Conservation (phyloP, 2,113 vertebrate species). For the Pelobates fuscus region DNA sequence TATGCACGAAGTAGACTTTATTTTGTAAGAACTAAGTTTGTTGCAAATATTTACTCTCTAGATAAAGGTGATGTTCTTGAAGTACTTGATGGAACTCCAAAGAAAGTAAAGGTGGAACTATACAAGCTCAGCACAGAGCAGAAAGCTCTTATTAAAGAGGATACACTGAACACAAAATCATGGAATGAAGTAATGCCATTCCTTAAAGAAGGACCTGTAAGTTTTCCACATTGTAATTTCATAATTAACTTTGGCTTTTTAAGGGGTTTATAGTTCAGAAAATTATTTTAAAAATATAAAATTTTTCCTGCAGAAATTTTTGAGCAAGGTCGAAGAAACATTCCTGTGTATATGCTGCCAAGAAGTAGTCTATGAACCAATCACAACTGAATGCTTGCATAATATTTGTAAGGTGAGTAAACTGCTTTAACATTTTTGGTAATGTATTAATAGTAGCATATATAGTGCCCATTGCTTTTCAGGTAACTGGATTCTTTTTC, state of each 20-base stretch:
- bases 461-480: no score
- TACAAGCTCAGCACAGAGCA: conserved; percentile 86
- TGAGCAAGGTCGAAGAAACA: conserved; percentile 89
- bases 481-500: no score
- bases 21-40: no score
- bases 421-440: no score
- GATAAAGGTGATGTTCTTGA: not conserved
- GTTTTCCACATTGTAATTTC: not conserved
- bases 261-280: no score
- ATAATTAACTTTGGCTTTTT: not conserved
- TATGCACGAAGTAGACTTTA: not conserved
- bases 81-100: conserved; percentile 61
- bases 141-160: conserved; percentile 81
- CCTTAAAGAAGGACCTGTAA: conserved; percentile 86
- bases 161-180: conserved; percentile 85
- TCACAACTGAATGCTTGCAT: conserved; percentile 94
- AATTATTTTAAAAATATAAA: no score
- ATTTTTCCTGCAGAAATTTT: conserved; percentile 77
- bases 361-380: conserved; percentile 87
- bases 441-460: no score
- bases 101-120: conserved; percentile 86
- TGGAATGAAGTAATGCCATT: conserved; percentile 88
- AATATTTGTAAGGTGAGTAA: conserved; percentile 90
- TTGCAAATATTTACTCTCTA: not conserved
- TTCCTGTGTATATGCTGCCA: conserved; percentile 97